Conservation (phyloP, 2,113 vertebrate species). For the Xenopus tropicalis region UCB_Xtro_10.0 CM004446.2:49764501-49765000, state of each 20-base stretch:
- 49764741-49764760: slow-evolving; percentile 58
- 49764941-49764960: slow-evolving; percentile 7
- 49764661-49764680: slow-evolving; percentile 49
- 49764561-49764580: neutral
- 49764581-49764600: neutral
- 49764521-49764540: neutral
- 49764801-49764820: slow-evolving; percentile 59
- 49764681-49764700: slow-evolving; percentile 52
- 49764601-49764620: slow-evolving; percentile 1
- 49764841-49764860: slow-evolving; percentile 52
- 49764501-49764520: too few species aligned
- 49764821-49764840: slow-evolving; percentile 52
- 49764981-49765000: slow-evolving; percentile 11
- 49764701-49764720: slow-evolving; percentile 54
- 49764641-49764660: slow-evolving; percentile 47
- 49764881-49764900: slow-evolving; percentile 49
- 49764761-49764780: slow-evolving; percentile 56
- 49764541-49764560: neutral
- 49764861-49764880: slow-evolving; percentile 49
- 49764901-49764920: slow-evolving; percentile 45
- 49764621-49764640: neutral
- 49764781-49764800: slow-evolving; percentile 57
- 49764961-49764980: slow-evolving; percentile 8
- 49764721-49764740: slow-evolving; percentile 67
- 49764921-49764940: slow-evolving; percentile 4